phyloP scores from a whole-genome alignment of 2,797 vertebrate species.

The Pempheris klunzingeri region DNA sequence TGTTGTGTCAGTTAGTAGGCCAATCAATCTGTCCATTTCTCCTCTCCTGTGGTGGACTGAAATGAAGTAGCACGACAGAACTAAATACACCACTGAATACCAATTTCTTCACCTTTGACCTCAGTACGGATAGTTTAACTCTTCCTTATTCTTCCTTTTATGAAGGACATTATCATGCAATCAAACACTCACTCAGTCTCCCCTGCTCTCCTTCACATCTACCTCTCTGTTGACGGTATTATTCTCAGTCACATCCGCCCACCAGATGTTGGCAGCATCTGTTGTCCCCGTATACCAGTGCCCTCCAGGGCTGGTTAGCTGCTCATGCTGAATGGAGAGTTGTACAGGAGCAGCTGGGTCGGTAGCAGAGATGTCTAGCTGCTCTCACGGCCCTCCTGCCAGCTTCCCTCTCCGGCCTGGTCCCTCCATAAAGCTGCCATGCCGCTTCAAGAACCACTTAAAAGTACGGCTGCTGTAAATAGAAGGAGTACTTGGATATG shows the following conservation, averaged over 20 bases:
- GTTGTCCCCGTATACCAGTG: conserved; percentile 29
- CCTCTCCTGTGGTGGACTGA: neutral
- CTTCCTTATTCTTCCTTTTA: neutral
- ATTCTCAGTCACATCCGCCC: conserved; percentile 15
- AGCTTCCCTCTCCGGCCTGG: neutral
- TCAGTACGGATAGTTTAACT: neutral
- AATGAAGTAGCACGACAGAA: neutral
- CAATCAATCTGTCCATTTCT: neutral
- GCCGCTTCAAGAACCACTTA: conserved; percentile 42
- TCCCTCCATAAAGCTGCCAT: conserved; percentile 47
- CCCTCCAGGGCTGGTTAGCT: conserved; percentile 41
- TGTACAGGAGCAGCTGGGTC: conserved; percentile 46
- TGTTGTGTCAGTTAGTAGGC: neutral
- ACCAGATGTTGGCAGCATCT: conserved; percentile 66
- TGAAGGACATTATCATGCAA: conserved; percentile 17
- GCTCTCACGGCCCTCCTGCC: neutral
- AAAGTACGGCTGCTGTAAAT: conserved; percentile 48
- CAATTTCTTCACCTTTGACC: neutral
- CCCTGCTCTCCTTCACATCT: conserved; percentile 34
- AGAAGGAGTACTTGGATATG: conserved; percentile 44
- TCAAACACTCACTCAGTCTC: neutral
- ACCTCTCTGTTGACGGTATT: conserved; percentile 33
- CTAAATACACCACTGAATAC: neutral
- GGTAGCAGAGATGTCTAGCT: conserved; percentile 18
- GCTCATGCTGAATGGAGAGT: conserved; percentile 40